phyloP scores from a whole-genome alignment of 2,113 vertebrate species.

The Elgaria multicarinata region DNA sequence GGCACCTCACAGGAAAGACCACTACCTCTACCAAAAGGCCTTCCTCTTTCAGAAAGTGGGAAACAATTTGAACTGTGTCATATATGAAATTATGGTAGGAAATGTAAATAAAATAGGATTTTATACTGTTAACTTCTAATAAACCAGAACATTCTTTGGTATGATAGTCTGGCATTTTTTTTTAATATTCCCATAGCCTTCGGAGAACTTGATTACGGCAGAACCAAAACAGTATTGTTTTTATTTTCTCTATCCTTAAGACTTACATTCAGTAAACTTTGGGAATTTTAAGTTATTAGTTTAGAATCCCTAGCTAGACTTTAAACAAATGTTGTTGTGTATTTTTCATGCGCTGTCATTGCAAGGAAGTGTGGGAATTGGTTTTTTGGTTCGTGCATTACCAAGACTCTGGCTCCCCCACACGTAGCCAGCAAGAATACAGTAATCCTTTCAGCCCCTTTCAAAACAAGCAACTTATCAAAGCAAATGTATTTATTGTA shows the following conservation, averaged over 20 bases:
- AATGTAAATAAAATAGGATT: not conserved
- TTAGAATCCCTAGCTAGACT: not conserved
- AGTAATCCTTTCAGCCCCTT: not conserved
- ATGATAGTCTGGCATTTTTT: not conserved
- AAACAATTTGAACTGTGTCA: not conserved
- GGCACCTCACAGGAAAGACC: not conserved
- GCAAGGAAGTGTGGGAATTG: not conserved
- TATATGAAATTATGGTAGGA: not conserved
- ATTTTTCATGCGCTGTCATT: not conserved
- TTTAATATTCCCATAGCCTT: not conserved
- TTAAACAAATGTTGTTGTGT: not conserved
- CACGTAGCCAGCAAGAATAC: not conserved
- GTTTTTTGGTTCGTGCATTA: not conserved
- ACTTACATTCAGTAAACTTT: not conserved
- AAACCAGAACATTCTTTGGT: not conserved
- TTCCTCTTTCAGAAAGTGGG: not conserved
- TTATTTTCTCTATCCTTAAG: not conserved
- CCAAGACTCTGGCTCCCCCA: too few relatives aligned
- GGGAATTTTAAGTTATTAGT: not conserved
- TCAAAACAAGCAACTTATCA: not conserved
- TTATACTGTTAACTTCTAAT: constrained; percentile 5
- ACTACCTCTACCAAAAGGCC: not conserved
- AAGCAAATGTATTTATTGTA: constrained; percentile 23
- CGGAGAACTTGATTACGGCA: not conserved
- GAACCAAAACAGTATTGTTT: not conserved